Evolutionary conservation across 2,113 vertebrate genomes (phyloP).

Genomic region (Saguinus imperator): DNA sequence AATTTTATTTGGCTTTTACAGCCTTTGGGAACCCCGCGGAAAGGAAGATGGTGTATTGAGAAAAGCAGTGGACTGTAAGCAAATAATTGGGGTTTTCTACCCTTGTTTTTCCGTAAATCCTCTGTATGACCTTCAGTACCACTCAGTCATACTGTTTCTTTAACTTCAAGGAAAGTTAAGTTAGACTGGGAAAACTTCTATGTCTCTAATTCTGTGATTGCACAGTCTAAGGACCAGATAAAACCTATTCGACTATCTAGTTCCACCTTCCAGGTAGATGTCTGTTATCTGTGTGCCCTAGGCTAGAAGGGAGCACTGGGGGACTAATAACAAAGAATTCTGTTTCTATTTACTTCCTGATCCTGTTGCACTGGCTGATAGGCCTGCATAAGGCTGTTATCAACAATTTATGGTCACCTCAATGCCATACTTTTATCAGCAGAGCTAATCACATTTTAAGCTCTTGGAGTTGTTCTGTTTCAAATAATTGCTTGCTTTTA

Average conservation of each 20-base stretch:
- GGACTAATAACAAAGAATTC: background rate
- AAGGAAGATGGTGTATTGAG: background rate
- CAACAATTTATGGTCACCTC: conserved; percentile 14
- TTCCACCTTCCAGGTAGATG: background rate
- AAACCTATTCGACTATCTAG: background rate
- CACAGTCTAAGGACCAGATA: background rate
- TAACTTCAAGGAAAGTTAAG: background rate
- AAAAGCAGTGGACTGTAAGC: background rate
- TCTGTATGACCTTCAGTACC: background rate
- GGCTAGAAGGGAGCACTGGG: background rate
- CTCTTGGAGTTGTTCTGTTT: conserved; percentile 46
- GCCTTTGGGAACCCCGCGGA: background rate
- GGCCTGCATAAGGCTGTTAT: background rate
- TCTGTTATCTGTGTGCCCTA: conserved; percentile 1
- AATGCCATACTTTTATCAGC: conserved; percentile 5
- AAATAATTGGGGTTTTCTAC: background rate
- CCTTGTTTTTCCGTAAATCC: background rate
- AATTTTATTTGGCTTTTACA: background rate
- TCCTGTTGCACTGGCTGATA: background rate
- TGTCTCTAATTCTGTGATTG: background rate
- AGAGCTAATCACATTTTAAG: conserved; percentile 55
- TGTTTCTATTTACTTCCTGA: background rate
- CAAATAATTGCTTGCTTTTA: conserved; percentile 16
- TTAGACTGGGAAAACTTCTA: background rate
- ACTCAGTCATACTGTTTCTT: background rate